phyloP scores from a whole-genome alignment of 1,140 invertebrate species.

The Ectropis grisescens region DNA sequence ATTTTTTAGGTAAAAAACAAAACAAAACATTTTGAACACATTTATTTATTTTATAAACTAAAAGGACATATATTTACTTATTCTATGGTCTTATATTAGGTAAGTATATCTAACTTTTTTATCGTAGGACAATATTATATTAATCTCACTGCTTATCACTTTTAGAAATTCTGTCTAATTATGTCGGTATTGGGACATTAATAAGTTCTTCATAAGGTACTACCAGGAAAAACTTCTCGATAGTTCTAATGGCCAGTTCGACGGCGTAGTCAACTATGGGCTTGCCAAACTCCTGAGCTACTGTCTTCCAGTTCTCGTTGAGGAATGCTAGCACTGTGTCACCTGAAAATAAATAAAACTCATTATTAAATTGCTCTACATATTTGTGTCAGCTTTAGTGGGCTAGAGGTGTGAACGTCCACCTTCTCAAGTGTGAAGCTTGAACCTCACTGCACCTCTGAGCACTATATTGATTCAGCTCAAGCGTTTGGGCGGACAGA shows the following conservation, averaged over 20 bases:
- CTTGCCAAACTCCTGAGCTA: constrained; percentile 54
- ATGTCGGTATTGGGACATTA: constrained; percentile 34
- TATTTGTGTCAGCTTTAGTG: no score
- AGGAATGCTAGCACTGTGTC: constrained; percentile 42
- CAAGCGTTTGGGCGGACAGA: no score
- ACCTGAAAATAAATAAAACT: constrained; percentile 33
- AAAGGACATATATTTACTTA: neutral
- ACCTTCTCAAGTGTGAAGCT: no score
- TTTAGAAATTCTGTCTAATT: no score
- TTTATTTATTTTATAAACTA: neutral
- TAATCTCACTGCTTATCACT: no score
- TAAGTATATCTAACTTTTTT: neutral
- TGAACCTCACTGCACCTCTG: no score
- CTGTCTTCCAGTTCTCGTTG: constrained; percentile 53
- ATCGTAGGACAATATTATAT: neutral
- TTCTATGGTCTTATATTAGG: no score
- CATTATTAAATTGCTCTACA: no score
- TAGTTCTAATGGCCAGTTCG: constrained; percentile 41
- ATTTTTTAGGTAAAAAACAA: neutral
- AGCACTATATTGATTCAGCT: no score
- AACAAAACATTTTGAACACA: neutral
- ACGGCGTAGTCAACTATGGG: constrained; percentile 54
- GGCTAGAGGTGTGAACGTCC: no score
- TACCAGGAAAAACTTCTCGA: constrained; percentile 46
- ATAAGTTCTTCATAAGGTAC: constrained; percentile 52